phyloP scores from a whole-genome alignment of 1,140 invertebrate species.

The Yoshiicerus persimilis region DNA sequence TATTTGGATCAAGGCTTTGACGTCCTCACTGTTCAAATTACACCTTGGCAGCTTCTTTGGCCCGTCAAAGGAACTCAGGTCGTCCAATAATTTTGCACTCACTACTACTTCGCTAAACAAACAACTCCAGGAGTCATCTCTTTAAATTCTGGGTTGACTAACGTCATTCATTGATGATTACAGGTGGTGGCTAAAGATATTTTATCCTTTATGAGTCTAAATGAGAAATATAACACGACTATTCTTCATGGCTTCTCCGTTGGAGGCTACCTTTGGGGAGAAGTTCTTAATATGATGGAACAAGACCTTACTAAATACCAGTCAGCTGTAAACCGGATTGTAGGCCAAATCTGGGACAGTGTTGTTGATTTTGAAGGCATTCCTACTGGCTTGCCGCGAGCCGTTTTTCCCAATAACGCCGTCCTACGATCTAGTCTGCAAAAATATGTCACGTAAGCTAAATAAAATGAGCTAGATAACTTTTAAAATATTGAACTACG shows the following conservation, averaged over 20 bases:
- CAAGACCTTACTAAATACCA: constrained; percentile 48
- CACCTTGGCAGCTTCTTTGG: constrained; percentile 52
- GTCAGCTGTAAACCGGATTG: constrained; percentile 49
- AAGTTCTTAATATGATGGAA: constrained; percentile 52
- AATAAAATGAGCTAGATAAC: too few relatives aligned
- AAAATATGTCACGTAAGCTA: constrained; percentile 49
- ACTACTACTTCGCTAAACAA: too few relatives aligned
- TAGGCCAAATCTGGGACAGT: constrained; percentile 56
- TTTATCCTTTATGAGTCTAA: constrained; percentile 51
- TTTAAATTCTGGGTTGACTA: neutral
- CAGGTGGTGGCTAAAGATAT: constrained; percentile 51
- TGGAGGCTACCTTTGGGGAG: constrained; percentile 56
- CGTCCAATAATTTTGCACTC: neutral
- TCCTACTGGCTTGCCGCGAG: constrained; percentile 53
- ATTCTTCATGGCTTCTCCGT: constrained; percentile 53
- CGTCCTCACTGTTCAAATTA: constrained; percentile 54
- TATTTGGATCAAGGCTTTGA: constrained; percentile 57
- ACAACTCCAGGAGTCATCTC: too few relatives aligned
- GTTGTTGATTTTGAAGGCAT: constrained; percentile 57
- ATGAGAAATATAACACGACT: constrained; percentile 47
- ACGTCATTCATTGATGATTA: neutral
- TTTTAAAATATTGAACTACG: too few relatives aligned
- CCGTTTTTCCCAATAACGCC: constrained; percentile 52
- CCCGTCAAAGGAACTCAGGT: constrained; percentile 51
- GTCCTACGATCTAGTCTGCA: constrained; percentile 50